phyloP scores from a whole-genome alignment of 2,888 invertebrate species.

The Tuberolachnus salignus region DNA sequence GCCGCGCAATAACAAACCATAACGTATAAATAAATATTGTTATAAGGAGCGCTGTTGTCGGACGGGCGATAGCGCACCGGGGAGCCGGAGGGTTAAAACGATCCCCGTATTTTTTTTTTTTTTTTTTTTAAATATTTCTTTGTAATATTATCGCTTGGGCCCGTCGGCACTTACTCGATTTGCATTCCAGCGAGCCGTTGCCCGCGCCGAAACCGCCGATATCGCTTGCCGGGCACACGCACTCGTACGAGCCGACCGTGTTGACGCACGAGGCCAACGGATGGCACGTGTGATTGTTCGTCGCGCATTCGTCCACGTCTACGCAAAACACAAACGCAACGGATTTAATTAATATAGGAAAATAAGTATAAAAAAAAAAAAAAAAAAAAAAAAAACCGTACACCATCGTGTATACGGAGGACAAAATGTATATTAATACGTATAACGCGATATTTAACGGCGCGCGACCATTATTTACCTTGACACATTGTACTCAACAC shows the following conservation, averaged over 20 bases:
- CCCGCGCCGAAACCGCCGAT: not conserved
- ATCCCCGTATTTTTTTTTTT: too few relatives aligned
- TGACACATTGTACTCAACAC: conserved; percentile 35
- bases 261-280: conserved; percentile 79
- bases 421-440: too few relatives aligned
- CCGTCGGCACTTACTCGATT: conserved; percentile 67
- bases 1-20: not conserved
- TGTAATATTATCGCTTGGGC: too few relatives aligned
- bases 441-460: not conserved
- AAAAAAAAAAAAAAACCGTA: too few relatives aligned
- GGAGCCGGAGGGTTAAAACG: too few relatives aligned
- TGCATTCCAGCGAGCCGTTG: conserved; percentile 65
- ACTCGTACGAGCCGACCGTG: conserved; percentile 78
- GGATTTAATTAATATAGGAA: too few relatives aligned
- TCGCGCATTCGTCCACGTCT: conserved; percentile 85
- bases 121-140: too few relatives aligned
- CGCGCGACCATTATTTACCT: not conserved
- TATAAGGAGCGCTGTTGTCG: too few relatives aligned
- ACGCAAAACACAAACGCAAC: conserved; percentile 59
- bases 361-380: conserved; percentile 58
- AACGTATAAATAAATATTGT: too few relatives aligned
- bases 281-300: conserved; percentile 79
- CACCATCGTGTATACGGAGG: too few relatives aligned
- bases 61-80: too few relatives aligned
- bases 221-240: conserved; percentile 69